Evolutionary conservation across 2,888 invertebrate genomes (phyloP), one percentile per base, ranked within the genome.

Genomic region (Cephalotes varians): DNA sequence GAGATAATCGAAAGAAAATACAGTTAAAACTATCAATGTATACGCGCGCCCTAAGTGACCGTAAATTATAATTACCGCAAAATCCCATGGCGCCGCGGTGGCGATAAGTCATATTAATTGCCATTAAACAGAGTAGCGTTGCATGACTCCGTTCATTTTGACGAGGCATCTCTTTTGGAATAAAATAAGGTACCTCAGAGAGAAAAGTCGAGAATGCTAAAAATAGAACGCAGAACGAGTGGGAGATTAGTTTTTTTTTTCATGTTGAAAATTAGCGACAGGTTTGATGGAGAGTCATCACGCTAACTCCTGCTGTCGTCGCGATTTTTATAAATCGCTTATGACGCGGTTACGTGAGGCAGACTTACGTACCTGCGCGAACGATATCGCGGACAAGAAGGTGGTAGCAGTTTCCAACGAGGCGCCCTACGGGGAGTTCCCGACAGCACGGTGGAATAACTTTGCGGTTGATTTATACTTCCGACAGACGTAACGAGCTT

Each of bases 391-490:
- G 65, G 67, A 60, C 37, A 77, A 86, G 86, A 84, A 85, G 85
- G 86, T 85, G 87, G 86, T 84, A 83, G 85, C 88, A 72, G 84
- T 87, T 90, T 86, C 85, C 86, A 82, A 40, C 80, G 82, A 64
- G 83, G 65, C 64, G 85, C 73, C 87, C 84, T 79, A 82, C 84
- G 65, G 84, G 86, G 87, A 91, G 86, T 90, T 80, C 88, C 85
- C 85, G 89, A 89, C 82, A 67, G 56, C 44, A 58, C 74, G 67
- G 60, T 54, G 86, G 85, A 88, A 90, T 87, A 88, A 86, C 86
- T 90, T 86, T 86, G 82, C 91, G 84, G 88, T 92, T 94, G 92
- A 94, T 93, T 93, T 93, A 93, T 93, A 93, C 92, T 93, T 94
- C 93, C 93, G 93, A 93, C 93, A 92, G 90, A 87, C 89, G 90